Base-by-base conservation (phyloP, 2,113 vertebrate genomes). In the Mesembrinibis cayennensis region DNA sequence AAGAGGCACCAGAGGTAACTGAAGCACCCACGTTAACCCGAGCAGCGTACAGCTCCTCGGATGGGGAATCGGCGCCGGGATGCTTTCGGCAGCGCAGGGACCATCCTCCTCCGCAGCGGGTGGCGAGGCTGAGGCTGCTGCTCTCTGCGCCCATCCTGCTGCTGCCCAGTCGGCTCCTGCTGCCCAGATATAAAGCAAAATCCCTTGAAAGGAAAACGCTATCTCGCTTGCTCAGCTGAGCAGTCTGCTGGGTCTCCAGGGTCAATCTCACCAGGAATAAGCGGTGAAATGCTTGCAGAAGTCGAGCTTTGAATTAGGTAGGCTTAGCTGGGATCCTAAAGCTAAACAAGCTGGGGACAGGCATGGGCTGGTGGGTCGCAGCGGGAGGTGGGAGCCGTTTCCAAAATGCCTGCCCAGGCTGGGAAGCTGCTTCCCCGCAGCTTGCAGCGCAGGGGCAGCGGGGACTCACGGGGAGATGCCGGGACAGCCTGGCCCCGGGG, bases 171-270 rank as follows among this genome's bases (percentile, higher is more conserved):
- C 59, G 58, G 74, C 61, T 83, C 65, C 63, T 40, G 40, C 91
- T 80, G 89, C 59, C 87, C 70, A 85, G 72, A 83, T 23, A n/a
- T 4, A 86, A 61, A 73, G 71, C 59, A 80, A 94, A 95, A 96
- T 81, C 93, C 81, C 81, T 95, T 83, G 83, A 81, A 95, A 94
- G 81, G 87, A 67, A 77, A 70, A 44, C 0, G 1, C 26, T 62
- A 30, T 85, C 77, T 76, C n/a, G 2, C 44, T 80, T 7, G n/a
- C 87, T 78, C 78, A 66, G 77, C 82, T 42, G 62, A 91, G 89
- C 91, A 40, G 20, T 38, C 58, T 52, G 66, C 70, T 8, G 8
- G 71, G 49, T 77, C 59, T 70, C 47, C 1, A 2, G 70, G 80
- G 69, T 86, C 91, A 69, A 3, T 44, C 61, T 72, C 34, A 20